Evolutionary conservation across 2,888 invertebrate genomes (phyloP), one percentile per base, ranked within the genome.

Genomic region (Clitarchus hookeri): DNA sequence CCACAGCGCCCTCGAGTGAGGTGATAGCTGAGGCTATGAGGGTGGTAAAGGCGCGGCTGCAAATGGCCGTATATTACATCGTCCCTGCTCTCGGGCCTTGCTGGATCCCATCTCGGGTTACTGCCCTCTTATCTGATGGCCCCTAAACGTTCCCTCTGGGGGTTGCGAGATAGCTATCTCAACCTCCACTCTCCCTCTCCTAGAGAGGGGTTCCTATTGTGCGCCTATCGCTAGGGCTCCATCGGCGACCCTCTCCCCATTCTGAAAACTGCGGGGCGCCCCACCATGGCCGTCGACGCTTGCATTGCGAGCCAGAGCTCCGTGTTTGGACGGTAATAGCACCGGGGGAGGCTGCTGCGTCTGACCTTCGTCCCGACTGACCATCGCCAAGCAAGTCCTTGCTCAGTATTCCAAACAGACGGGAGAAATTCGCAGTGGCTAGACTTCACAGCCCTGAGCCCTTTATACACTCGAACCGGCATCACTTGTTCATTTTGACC

Each of bases 61-160:
- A 65, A 65, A 65, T 65, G 23, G 65, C 65, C 65, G 65, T 65
- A 65, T 65, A 65, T 65, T 65, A 0, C 65, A 65, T 65, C 65
- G 65, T 19, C 65, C 65, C 65, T 23, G 65, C 65, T 19, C 48
- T 11, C 36, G 36, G 36, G 36, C 36, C 36, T 1, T 36, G 36
- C 36, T 36, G 36, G 36, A 19, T 19, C 53, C 13, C 65, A n/a
- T 19, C 65, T 65, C 65, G 65, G 65, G 65, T 65, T 65, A 65
- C 65, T 65, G 65, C n/a, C 65, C 65, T 65, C 65, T n/a, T 65
- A 65, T 65, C 65, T 65, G 65, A 65, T 65, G 65, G 65, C 23
- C 65, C 65, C 65, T 65, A 65, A 65, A n/a, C 65, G 65, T 6
- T 65, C 23, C 48, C 65, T 65, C 65, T 48, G 12, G 48, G 65